Conservation (phyloP, 2,113 vertebrate genomes). For the Nannospalax galili region DNA sequence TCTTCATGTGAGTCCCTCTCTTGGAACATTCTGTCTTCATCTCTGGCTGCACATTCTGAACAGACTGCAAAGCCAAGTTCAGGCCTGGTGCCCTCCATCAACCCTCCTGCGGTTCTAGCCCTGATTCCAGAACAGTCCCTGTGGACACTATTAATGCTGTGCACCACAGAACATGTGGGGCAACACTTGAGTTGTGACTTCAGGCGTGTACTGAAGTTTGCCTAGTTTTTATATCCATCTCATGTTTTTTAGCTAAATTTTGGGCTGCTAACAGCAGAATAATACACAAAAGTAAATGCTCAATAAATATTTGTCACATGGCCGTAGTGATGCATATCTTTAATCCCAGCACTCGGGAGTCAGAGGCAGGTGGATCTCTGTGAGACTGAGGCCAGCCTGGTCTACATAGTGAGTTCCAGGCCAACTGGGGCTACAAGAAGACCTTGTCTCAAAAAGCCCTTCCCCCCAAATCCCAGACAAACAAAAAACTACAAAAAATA, state of each 20-base stretch:
- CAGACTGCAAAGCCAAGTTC: not conserved
- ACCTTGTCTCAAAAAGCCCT: too few species aligned
- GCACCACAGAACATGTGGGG: not conserved
- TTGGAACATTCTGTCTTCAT: not conserved
- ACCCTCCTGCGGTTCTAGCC: not conserved
- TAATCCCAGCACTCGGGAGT: too few species aligned
- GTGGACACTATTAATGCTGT: not conserved
- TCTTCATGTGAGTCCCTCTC: not conserved
- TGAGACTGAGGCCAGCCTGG: too few species aligned
- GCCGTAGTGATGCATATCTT: too few species aligned
- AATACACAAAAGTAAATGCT: not conserved
- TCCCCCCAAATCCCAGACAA: too few species aligned
- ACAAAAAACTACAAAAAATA: too few species aligned
- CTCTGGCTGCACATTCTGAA: not conserved
- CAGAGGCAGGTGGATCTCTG: too few species aligned
- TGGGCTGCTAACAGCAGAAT: not conserved
- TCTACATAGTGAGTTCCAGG: too few species aligned
- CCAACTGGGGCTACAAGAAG: too few species aligned
- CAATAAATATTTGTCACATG: not conserved
- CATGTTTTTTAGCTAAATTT: not conserved
- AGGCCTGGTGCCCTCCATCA: not conserved
- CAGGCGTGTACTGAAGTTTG: not conserved
- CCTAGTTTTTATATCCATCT: not conserved
- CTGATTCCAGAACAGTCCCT: slow-evolving; percentile 28
- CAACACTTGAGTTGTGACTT: not conserved